Conservation (phyloP, 2,888 invertebrate genomes). For the Brenthis daphne region DNA sequence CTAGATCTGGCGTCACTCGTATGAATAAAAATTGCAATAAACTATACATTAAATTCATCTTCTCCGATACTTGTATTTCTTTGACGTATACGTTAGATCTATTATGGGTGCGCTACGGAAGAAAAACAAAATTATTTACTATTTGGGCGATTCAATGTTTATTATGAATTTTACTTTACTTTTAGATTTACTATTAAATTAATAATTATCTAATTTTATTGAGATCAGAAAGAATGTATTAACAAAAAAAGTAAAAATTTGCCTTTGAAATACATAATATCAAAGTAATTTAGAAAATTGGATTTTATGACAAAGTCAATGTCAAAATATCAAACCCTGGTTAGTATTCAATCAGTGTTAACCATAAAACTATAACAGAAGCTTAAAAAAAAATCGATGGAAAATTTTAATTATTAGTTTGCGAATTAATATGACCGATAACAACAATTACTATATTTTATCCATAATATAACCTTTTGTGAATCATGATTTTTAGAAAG, state of each 20-base stretch:
- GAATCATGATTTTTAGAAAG: neutral
- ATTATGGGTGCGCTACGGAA: slow-evolving; percentile 78
- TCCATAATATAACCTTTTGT: neutral
- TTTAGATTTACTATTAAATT: neutral
- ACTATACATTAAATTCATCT: slow-evolving; percentile 52
- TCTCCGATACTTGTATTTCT: slow-evolving; percentile 77
- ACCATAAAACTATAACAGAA: neutral
- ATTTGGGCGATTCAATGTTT: neutral
- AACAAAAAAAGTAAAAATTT: too few relatives aligned
- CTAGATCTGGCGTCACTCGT: slow-evolving; percentile 58
- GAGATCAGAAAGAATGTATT: slow-evolving; percentile 12
- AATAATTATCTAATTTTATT: slow-evolving; percentile 1
- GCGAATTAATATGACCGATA: too few relatives aligned
- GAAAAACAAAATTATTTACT: slow-evolving; percentile 50
- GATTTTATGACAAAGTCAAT: too few relatives aligned
- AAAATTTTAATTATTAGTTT: too few relatives aligned
- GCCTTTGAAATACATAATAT: too few relatives aligned
- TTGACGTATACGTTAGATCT: slow-evolving; percentile 69
- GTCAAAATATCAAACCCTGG: slow-evolving; percentile 16
- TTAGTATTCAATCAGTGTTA: slow-evolving; percentile 27
- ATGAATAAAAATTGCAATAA: slow-evolving; percentile 39
- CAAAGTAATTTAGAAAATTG: too few relatives aligned
- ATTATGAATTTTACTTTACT: neutral
- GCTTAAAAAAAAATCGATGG: neutral
- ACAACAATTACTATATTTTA: too few relatives aligned